Evolutionary conservation across 2,888 invertebrate genomes (phyloP).

Genomic region (Pandemis corylana): DNA sequence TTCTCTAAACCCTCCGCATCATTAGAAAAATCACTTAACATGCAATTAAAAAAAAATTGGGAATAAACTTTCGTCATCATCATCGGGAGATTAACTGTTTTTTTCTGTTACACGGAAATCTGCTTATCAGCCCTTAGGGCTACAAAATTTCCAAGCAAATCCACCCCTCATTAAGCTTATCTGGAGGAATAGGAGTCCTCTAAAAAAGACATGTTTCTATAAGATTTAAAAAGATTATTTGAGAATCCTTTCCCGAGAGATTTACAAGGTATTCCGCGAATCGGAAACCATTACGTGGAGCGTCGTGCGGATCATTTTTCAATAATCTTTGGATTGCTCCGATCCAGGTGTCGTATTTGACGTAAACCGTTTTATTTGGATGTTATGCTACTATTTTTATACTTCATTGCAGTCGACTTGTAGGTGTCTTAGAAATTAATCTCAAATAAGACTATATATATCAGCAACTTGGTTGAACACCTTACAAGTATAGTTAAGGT

Average conservation of each 20-base stretch:
- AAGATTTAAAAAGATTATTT: constrained; percentile 54
- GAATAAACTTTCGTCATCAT: not conserved
- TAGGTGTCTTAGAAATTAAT: too few relatives aligned
- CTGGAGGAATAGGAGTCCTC: constrained; percentile 17
- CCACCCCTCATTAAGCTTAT: constrained; percentile 39
- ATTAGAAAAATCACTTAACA: not conserved
- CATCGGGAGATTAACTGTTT: not conserved
- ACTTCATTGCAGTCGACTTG: not conserved
- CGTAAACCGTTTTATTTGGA: constrained; percentile 34
- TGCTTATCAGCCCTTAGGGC: constrained; percentile 24
- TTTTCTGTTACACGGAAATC: constrained; percentile 8
- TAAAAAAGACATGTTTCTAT: constrained; percentile 48
- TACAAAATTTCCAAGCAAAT: constrained; percentile 27
- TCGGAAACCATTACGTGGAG: constrained; percentile 62
- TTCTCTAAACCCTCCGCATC: not conserved
- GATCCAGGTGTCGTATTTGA: constrained; percentile 48
- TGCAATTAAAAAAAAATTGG: not conserved
- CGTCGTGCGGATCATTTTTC: constrained; percentile 64
- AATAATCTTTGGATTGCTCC: constrained; percentile 65
- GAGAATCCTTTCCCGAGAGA: constrained; percentile 55
- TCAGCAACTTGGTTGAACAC: too few relatives aligned
- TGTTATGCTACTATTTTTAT: constrained; percentile 27
- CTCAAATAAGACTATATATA: too few relatives aligned
- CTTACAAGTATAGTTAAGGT: too few relatives aligned
- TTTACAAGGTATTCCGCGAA: constrained; percentile 61